A percentile compares a stretch with the other conserved stretches of the same genome.
Conservation (phyloP, 2,797 vertebrate species). For the Numenius phaeopus region DNA sequence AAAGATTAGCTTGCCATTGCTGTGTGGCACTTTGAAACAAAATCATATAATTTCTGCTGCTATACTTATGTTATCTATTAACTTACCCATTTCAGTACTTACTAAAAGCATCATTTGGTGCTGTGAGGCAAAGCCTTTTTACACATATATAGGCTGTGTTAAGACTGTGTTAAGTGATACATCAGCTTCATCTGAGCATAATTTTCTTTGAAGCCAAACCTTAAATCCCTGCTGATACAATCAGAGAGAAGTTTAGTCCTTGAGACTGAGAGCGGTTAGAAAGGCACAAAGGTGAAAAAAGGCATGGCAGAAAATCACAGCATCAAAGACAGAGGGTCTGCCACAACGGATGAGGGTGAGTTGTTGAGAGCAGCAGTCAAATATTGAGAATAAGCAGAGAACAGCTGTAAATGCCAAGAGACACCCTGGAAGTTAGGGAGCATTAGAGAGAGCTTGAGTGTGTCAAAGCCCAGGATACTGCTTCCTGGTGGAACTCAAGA, state of each 20-base stretch:
- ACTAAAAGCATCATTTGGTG: not conserved
- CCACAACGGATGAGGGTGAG: constrained; percentile 11
- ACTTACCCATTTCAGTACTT: not conserved
- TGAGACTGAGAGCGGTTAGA: not conserved
- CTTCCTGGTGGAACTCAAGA: not conserved
- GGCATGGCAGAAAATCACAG: constrained; percentile 16
- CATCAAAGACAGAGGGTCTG: not conserved
- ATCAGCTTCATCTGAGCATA: not conserved
- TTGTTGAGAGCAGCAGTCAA: not conserved
- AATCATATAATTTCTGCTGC: not conserved
- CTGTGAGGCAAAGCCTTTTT: not conserved
- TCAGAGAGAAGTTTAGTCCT: constrained; percentile 5
- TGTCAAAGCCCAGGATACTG: not conserved
- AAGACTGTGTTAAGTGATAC: not conserved
- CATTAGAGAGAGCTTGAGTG: not conserved
- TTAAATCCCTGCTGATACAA: constrained; percentile 33
- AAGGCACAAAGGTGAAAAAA: constrained; percentile 45
- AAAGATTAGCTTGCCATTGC: not conserved
- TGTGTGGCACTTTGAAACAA: not conserved
- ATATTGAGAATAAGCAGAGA: not conserved
- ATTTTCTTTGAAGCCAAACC: constrained; percentile 40
- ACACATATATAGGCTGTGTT: not conserved
- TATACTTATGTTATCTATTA: not conserved
- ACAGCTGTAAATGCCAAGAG: not conserved
- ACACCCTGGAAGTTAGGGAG: not conserved